phyloP scores from a whole-genome alignment of 1,140 invertebrate genomes.

The Drosophila eugracilis region DNA sequence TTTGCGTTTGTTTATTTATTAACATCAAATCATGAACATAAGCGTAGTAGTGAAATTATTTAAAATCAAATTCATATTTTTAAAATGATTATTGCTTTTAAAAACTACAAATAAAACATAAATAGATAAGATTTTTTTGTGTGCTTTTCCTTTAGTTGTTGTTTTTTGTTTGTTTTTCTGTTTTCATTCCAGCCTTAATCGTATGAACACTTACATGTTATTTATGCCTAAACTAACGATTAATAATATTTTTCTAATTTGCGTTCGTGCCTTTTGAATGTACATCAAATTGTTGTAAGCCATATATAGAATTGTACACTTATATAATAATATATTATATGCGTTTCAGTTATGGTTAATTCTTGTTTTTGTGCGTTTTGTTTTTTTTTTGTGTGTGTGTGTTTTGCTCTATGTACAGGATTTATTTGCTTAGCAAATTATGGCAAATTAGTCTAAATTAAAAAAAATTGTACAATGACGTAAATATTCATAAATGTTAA shows the following conservation, averaged over 20 bases:
- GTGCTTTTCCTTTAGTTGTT: constrained; percentile 43
- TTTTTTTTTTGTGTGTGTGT: too few relatives aligned
- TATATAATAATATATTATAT: constrained; percentile 76
- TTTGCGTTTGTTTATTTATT: constrained; percentile 35
- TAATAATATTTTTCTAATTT: constrained; percentile 55
- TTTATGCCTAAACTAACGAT: constrained; percentile 35
- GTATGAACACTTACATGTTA: constrained; percentile 66
- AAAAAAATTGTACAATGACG: constrained; percentile 44
- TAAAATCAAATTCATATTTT: constrained; percentile 68
- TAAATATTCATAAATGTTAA: constrained; percentile 17
- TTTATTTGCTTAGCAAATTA: constrained; percentile 83
- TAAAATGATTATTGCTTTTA: constrained; percentile 76
- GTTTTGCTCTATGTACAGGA: constrained; percentile 42
- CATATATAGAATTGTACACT: constrained; percentile 56
- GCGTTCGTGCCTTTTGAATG: constrained; percentile 46
- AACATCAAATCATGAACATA: constrained; percentile 65
- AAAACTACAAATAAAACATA: constrained; percentile 70
- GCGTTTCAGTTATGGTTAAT: constrained; percentile 45
- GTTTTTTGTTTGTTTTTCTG: constrained; percentile 48
- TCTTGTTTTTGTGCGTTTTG: constrained; percentile 26
- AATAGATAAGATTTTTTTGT: constrained; percentile 51
- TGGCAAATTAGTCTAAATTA: constrained; percentile 78
- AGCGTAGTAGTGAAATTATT: constrained; percentile 72
- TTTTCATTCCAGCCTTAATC: constrained; percentile 65
- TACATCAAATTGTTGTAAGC: constrained; percentile 41